Evolutionary conservation across 2,888 invertebrate genomes (phyloP), one percentile per base, ranked within the genome.

Genomic region (Apodemia mormo): DNA sequence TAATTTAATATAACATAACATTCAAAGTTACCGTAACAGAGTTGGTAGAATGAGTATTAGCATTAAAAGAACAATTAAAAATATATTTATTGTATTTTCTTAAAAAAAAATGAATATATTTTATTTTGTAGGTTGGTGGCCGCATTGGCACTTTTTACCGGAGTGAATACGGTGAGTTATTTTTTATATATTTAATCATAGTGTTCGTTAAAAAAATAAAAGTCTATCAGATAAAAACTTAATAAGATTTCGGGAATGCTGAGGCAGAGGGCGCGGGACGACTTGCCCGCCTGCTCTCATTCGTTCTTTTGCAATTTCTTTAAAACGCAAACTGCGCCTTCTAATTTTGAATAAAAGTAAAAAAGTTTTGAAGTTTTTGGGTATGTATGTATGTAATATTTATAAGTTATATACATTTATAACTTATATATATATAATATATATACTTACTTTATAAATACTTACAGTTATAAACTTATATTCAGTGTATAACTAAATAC

Each of bases 281-380:
- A 85, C 88, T 82, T 81, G 87, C 82, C 81, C 78, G 87, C 80
- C 86, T 81, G 81, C 86, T 87, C 83, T 78, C 76, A 81, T 80
- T 91, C 82, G 76, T 90, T 81, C 76, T 92, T 92, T 93, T 92
- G 89, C 87, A 86, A 86, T 87, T 87, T 90, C 83, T 82, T 82
- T 80, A 84, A 87, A 88, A 82, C 76, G 80, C 80, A 79, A 82
- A 80, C 80, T 79, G 66, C 37, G 69, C 67, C 61, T 33, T 67
- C 52, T 40, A 54, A 68, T 40, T 37, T 65, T n/a, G 12, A 65
- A 68, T 37, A 37, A 58, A 45, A 61, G 61, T 49, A 29, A 64
- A 12, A 22, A 30, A 45, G 45, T 45, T 4, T 14, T 5, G 45
- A 45, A 45, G 12, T 45, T 14, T 12, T 14, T 2, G 9, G 10